Conservation (phyloP, 1,140 invertebrate species). For the Drosophila asahinai region DNA sequence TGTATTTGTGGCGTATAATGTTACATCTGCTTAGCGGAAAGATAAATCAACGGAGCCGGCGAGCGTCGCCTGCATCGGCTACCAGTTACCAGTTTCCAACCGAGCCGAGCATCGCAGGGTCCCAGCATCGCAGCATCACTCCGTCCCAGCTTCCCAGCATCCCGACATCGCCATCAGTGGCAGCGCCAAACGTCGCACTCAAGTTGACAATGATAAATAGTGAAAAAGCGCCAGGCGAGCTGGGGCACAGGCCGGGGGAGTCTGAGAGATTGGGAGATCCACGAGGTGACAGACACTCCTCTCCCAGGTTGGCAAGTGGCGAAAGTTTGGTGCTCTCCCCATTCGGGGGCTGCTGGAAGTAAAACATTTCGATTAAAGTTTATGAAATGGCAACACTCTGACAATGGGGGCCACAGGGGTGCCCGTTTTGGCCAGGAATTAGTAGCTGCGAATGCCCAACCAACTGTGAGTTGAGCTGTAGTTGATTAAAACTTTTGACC, state of each 20-base stretch:
- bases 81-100: conserved; percentile 39
- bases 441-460: conserved; percentile 44
- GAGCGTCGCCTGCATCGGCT: conserved; percentile 64
- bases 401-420: conserved; percentile 12
- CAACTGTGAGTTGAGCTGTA: conserved; percentile 55
- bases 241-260: conserved; percentile 11
- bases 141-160: conserved; percentile 18
- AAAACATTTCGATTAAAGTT: conserved; percentile 84
- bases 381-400: conserved; percentile 71
- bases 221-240: conserved; percentile 78
- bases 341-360: conserved; percentile 65
- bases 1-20: conserved; percentile 84
- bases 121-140: conserved; percentile 16
- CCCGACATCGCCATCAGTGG: conserved; percentile 44
- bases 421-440: conserved; percentile 56
- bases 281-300: conserved; percentile 47
- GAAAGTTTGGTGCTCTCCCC: conserved; percentile 65
- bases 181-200: conserved; percentile 82
- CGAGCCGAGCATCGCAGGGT: conserved; percentile 12
- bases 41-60: conserved; percentile 77
- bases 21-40: conserved; percentile 84
- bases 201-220: conserved; percentile 84
- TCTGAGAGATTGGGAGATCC: conserved; percentile 10
- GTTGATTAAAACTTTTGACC: conserved; percentile 77
- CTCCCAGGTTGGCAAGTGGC: conserved; percentile 68